These are phyloP conservation scores for Lepidurus apus DNA, from an alignment of 1,140 invertebrate genomes.

Conservation along the genomic window DNA sequence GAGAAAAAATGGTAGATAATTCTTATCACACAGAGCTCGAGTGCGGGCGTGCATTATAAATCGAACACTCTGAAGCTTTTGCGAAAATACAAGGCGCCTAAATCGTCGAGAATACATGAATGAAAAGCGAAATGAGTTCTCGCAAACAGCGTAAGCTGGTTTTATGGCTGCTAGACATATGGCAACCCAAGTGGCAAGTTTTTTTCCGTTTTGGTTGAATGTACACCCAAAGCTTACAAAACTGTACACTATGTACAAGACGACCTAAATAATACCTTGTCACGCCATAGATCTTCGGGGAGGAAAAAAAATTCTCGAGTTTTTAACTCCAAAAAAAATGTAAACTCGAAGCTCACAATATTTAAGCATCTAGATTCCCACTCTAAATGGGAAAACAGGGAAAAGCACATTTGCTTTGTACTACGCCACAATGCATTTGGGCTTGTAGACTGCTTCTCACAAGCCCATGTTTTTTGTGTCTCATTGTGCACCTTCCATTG, in stretches of 20 bases:
- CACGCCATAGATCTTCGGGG: not conserved
- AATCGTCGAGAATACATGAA: not conserved
- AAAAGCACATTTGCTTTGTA: constrained; percentile 19
- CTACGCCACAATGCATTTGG: constrained; percentile 17
- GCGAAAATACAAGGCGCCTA: constrained; percentile 14
- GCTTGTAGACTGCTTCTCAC: not conserved
- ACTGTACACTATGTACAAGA: constrained; percentile 12
- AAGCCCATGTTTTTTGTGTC: not conserved
- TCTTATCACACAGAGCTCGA: constrained; percentile 11
- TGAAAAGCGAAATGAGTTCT: not conserved
- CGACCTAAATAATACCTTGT: not conserved
- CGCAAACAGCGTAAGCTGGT: not conserved
- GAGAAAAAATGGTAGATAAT: not conserved
- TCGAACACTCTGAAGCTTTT: constrained; percentile 6
- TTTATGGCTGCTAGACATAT: constrained; percentile 13
- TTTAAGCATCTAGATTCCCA: not conserved
- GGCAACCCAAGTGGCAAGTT: constrained; percentile 17
- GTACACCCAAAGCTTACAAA: constrained; percentile 21
- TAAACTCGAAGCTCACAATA: not conserved
- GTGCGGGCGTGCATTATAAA: constrained; percentile 7
- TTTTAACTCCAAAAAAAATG: not conserved
- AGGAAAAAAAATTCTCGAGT: not conserved
- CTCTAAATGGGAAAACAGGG: not conserved
- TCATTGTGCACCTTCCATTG: not conserved
- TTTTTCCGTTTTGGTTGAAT: not conserved